Evolutionary conservation across 2,888 invertebrate genomes (phyloP).

Genomic region (Alviniconcha strummeri): DNA sequence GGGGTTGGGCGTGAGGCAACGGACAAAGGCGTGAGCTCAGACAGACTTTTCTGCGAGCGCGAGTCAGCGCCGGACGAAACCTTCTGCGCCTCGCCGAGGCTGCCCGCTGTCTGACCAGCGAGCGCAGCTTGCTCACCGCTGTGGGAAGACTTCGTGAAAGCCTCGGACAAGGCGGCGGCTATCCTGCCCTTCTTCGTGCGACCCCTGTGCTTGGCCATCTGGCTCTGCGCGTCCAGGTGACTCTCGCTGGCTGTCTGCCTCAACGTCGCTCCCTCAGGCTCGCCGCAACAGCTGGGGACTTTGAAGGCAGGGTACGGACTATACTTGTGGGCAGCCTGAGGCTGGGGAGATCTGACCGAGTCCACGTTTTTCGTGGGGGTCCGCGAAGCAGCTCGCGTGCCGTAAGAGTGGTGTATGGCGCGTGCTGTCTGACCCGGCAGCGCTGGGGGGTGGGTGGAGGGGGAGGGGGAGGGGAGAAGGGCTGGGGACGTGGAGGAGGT

Average conservation of each 20-base stretch:
- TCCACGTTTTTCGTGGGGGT: conserved; percentile 27
- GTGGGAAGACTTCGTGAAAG: conserved; percentile 4
- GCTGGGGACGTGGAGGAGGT: background rate
- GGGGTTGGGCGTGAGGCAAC: background rate
- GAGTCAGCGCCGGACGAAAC: background rate
- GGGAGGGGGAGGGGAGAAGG: background rate
- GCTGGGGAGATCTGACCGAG: background rate
- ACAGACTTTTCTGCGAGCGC: too few species aligned
- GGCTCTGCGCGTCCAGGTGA: conserved; percentile 10
- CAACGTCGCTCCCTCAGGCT: background rate
- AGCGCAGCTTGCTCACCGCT: background rate
- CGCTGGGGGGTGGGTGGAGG: background rate
- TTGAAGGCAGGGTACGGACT: background rate
- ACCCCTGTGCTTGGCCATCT: conserved; percentile 29
- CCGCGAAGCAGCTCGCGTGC: conserved; percentile 26
- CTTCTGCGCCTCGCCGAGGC: background rate
- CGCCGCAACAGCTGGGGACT: background rate
- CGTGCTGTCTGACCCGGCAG: conserved; percentile 28
- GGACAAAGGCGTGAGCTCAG: background rate
- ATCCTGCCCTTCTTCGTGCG: conserved; percentile 24
- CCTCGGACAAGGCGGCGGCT: conserved; percentile 21
- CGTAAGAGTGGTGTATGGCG: conserved; percentile 28
- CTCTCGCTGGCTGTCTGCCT: background rate
- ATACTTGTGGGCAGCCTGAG: background rate
- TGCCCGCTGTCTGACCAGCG: background rate